Percentiles rank a stretch among this genome's conserved stretches.
phyloP scores from a whole-genome alignment of 2,797 vertebrate species.

The Semaprochilodus insignis region DNA sequence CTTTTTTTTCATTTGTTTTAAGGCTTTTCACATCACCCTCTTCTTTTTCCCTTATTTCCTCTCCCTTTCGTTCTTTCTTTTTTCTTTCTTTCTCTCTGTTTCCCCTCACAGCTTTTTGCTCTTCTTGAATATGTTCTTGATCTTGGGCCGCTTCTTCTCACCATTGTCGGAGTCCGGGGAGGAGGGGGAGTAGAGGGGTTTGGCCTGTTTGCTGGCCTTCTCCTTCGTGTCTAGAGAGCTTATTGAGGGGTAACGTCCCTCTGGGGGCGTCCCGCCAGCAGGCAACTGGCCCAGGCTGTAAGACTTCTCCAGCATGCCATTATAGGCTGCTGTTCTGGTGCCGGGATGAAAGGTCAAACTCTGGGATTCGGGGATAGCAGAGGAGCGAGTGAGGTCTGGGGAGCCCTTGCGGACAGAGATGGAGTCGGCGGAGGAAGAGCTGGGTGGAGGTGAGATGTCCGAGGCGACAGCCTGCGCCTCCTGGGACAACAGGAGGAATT shows the following conservation, averaged over 20 bases:
- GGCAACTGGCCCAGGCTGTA: constrained; percentile 95
- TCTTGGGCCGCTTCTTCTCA: constrained; percentile 96
- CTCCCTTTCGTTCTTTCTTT: neutral
- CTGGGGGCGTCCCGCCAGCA: constrained; percentile 75
- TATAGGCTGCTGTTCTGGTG: constrained; percentile 83
- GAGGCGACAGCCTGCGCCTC: constrained; percentile 79
- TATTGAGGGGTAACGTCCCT: constrained; percentile 86
- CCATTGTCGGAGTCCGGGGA: constrained; percentile 93
- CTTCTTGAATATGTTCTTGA: constrained; percentile 98
- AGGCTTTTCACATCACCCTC: constrained; percentile 67
- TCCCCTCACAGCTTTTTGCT: constrained; percentile 74
- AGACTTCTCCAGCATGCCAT: constrained; percentile 97
- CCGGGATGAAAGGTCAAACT: constrained; percentile 87
- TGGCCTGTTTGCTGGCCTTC: constrained; percentile 83
- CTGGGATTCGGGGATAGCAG: constrained; percentile 85
- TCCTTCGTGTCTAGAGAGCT: constrained; percentile 87
- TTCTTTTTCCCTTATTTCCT: constrained; percentile 48
- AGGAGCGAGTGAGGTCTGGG: constrained; percentile 86
- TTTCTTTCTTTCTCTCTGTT: constrained; percentile 22
- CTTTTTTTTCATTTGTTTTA: constrained; percentile 62
- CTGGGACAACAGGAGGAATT: constrained; percentile 81
- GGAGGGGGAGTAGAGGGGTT: constrained; percentile 85
- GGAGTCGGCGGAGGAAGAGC: constrained; percentile 82
- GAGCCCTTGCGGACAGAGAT: constrained; percentile 83
- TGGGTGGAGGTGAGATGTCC: constrained; percentile 74